Evolutionary conservation across 2,113 vertebrate genomes (phyloP), one percentile per base, ranked within the genome.

Genomic region (Gallinago paraguaiae): DNA sequence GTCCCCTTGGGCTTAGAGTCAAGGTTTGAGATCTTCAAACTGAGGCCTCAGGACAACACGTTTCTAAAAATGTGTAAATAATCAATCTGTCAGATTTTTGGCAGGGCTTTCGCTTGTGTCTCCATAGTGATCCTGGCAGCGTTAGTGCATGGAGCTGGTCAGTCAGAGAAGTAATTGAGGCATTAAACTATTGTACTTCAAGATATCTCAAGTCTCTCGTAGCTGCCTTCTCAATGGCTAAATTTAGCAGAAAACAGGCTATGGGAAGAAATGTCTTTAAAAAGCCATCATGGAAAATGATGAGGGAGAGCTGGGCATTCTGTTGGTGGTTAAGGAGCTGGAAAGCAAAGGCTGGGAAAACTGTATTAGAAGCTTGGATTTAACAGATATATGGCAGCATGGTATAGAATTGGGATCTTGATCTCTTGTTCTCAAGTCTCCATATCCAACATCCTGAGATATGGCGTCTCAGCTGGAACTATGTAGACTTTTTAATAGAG

Each of bases 41-140:
- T 67, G 61, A 93, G 48, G 24, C 57, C 27, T 76, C 46, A n/a
- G 77, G 56, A 63, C 35, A 88, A 61, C 2, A 10, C 17, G 17
- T 51, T 70, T 95, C 74, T 91, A 30, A 82, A 95, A 91, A 79
- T 45, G 64, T 57, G 33, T 76, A 87, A 92, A 79, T 88, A 86
- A 86, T 79, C 69, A 31, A 12, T 41, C 59, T 77, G 71, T 46
- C 64, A 59, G 22, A 30, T 51, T 81, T 90, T 70, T 93, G 83
- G 83, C 83, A 79, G 60, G 45, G 53, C 19, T 92, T 78, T 95
- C 68, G 57, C 45, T 85, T 71, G 5, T 71, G 57, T 92, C 57
- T 92, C 60, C 13, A 13, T 78, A 68, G 69, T 56, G 65, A 79
- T 64, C 45, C 57, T 84, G 77, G 60, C 35, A 46, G 57, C 57